Base-by-base conservation (phyloP, 2,113 vertebrate genomes). In the Edolisoma coerulescens region DNA sequence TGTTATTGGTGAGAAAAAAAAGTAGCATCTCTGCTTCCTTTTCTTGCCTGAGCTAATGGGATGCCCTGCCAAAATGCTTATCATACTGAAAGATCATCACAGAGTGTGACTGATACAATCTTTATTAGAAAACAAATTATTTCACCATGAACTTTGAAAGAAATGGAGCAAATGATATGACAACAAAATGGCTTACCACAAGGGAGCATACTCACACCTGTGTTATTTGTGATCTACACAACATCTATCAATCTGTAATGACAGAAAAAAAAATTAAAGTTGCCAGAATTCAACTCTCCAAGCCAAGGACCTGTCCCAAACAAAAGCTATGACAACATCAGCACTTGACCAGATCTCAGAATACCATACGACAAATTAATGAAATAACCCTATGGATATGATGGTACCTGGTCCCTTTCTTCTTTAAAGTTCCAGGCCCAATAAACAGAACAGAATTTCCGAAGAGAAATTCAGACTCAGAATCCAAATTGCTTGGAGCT, bases 131-230 rank as follows among this genome's bases (percentile, higher is more conserved):
- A 95, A 97, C 84, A 95, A 87, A 94, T 84, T 60, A 95, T 96
- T 95, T 94, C 77, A 87, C 0, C 7, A 45, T 68, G 89, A 93
- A 95, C 94, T 95, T 95, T 64, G 83, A 90, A 89, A 93, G 77
- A 95, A 96, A 95, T 64, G 3, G 44, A 87, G 60, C 59, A 86
- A 94, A 75, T 54, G 24, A 54, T 75, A 69, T 56, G 93, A 96
- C 94, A 93, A 91, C 39, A 95, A 92, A 95, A 95, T 97, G 95
- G 89, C 95, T 95, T 97, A 95, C 96, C 96, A 97, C 96, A 97
- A 97, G 96, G 83, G 96, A 97, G 96, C 96, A 97, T 97, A 97
- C 96, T 95, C 96, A 96, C 80, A 95, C 95, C 94, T 96, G 93
- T 56, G 39, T 95, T 94, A 94, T 84, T 90, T 90, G 74, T 47